Evolutionary conservation across 2,888 invertebrate species (phyloP).

Genomic region (Heteropelma amictum): DNA sequence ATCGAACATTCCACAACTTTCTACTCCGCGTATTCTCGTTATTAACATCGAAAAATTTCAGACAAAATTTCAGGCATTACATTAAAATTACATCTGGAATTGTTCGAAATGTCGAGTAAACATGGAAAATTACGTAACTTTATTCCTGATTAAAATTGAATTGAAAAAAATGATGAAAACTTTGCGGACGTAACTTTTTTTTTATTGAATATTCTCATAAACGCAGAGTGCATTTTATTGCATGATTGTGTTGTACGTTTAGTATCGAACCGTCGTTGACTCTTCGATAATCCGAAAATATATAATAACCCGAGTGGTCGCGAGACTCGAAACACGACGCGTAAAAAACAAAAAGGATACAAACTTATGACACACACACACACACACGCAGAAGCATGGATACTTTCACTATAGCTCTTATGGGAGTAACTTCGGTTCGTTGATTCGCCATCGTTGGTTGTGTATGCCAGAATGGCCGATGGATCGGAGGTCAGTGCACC

Average conservation of each 20-base stretch:
- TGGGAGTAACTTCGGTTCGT: constrained; percentile 63
- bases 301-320: constrained; percentile 23
- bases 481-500: constrained; percentile 74
- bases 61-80: too few species aligned
- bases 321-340: constrained; percentile 6
- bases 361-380: neutral
- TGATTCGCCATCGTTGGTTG: constrained; percentile 58
- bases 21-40: too few species aligned
- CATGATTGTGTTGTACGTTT: neutral
- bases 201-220: neutral
- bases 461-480: constrained; percentile 55
- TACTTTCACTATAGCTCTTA: constrained; percentile 71
- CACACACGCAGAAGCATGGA: constrained; percentile 42
- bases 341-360: neutral
- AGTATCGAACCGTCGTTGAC: constrained; percentile 1
- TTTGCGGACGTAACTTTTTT: too few species aligned
- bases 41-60: too few species aligned
- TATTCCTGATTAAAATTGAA: too few species aligned
- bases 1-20: too few species aligned
- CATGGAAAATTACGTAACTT: too few species aligned
- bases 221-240: neutral
- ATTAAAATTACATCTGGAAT: too few species aligned
- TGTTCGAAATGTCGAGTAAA: too few species aligned
- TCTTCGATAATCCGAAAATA: constrained; percentile 15
- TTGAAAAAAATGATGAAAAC: neutral